Conservation (phyloP, 1,140 invertebrate genomes). For the Calephelis virginiensis region DNA sequence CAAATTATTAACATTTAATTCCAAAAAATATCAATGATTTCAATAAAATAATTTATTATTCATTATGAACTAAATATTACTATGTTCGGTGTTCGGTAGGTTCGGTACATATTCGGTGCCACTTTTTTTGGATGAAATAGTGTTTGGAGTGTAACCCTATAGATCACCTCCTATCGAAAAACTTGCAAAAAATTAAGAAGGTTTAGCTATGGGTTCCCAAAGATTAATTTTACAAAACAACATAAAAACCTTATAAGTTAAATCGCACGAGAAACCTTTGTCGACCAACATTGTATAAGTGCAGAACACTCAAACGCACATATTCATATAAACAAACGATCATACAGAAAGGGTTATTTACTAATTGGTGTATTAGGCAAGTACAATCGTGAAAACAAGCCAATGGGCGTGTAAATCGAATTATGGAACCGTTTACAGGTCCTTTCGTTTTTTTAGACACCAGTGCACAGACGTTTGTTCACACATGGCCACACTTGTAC, state of each 20-base stretch:
- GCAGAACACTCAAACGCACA: conserved; percentile 46
- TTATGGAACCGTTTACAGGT: conserved; percentile 68
- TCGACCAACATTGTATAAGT: conserved; percentile 51
- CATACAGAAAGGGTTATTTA: conserved; percentile 57
- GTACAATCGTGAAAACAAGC: conserved; percentile 66
- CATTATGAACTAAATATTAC: too few species aligned
- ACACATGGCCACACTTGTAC: conserved; percentile 62
- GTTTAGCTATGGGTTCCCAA: background rate
- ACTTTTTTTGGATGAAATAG: too few species aligned
- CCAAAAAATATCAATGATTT: too few species aligned
- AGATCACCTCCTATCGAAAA: too few species aligned
- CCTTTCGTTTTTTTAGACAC: conserved; percentile 57
- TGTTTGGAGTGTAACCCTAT: too few species aligned
- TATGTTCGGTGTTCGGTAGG: too few species aligned
- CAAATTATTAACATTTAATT: too few species aligned
- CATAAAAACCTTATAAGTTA: conserved; percentile 49
- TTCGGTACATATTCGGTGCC: too few species aligned
- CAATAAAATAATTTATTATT: too few species aligned
- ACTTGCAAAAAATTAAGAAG: background rate
- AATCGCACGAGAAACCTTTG: conserved; percentile 55
- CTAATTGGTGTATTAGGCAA: conserved; percentile 65
- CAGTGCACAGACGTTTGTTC: conserved; percentile 55
- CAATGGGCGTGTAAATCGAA: conserved; percentile 71
- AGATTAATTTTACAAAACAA: conserved; percentile 20
- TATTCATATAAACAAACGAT: conserved; percentile 58